Conservation (phyloP, 2,797 vertebrate species). For the Tauraco hartlaubi region DNA sequence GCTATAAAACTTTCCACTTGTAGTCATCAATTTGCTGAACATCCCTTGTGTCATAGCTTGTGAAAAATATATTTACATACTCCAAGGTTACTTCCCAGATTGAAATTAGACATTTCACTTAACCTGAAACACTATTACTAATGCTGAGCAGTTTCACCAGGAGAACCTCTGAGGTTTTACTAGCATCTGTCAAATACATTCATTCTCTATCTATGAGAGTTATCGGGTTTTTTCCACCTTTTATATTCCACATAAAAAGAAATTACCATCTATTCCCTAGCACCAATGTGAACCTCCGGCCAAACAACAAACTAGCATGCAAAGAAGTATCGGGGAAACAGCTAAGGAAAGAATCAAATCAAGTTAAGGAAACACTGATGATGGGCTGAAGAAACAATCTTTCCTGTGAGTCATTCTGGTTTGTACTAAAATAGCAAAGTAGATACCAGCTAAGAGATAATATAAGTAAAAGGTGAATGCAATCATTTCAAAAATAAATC, state of each 20-base stretch:
- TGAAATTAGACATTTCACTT: conserved; percentile 48
- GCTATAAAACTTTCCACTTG: conserved; percentile 56
- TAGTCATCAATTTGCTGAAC: conserved; percentile 40
- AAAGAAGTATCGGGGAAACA: conserved; percentile 58
- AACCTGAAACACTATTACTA: conserved; percentile 56
- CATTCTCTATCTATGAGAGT: conserved; percentile 20
- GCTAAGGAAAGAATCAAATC: background rate
- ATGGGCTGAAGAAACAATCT: conserved; percentile 53
- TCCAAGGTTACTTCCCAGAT: conserved; percentile 35
- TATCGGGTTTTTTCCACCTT: conserved; percentile 11
- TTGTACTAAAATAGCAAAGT: conserved; percentile 66
- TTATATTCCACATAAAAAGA: conserved; percentile 58
- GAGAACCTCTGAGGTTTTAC: conserved; percentile 45
- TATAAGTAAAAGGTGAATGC: conserved; percentile 30
- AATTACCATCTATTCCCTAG: conserved; percentile 45
- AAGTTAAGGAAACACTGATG: conserved; percentile 26
- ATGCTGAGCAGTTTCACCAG: background rate
- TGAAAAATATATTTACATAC: conserved; percentile 39
- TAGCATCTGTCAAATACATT: conserved; percentile 49
- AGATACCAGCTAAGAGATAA: conserved; percentile 42
- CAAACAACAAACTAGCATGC: conserved; percentile 60
- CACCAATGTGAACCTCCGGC: conserved; percentile 29
- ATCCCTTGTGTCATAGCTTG: background rate
- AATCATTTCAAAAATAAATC: background rate
- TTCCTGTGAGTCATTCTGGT: conserved; percentile 39